Conservation (phyloP, 2,888 invertebrate species). For the Watsonalla cultraria region DNA sequence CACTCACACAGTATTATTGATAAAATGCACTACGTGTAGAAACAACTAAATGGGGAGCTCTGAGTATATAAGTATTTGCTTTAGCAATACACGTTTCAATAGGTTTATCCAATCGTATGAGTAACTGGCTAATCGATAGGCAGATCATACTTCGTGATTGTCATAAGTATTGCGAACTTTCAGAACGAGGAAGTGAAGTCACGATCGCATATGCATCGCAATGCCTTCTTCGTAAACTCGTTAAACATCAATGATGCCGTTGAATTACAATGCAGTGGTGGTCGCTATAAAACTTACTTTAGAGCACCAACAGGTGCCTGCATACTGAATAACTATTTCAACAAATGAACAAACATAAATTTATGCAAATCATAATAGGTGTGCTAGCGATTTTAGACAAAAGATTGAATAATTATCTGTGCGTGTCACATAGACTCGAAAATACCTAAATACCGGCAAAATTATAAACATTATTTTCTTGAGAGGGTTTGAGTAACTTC, state of each 20-base stretch:
- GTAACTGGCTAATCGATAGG: slow-evolving; percentile 20
- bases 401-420: neutral
- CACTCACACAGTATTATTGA: no score
- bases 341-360: neutral
- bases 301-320: slow-evolving; percentile 55
- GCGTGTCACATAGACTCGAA: neutral
- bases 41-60: no score
- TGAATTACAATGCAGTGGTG: slow-evolving; percentile 59
- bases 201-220: slow-evolving; percentile 53
- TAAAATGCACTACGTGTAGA: no score
- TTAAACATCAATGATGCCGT: slow-evolving; percentile 73
- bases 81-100: neutral
- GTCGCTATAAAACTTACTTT: slow-evolving; percentile 54
- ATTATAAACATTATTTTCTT: neutral
- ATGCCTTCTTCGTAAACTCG: slow-evolving; percentile 68
- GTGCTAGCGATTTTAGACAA: neutral
- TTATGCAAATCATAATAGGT: neutral
- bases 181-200: slow-evolving; percentile 65
- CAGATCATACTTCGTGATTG: slow-evolving; percentile 50
- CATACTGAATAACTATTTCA: slow-evolving; percentile 23
- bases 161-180: slow-evolving; percentile 42
- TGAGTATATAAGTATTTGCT: no score
- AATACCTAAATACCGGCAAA: neutral
- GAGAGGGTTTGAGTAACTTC: no score
- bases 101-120: neutral